Evolutionary conservation across 1,140 invertebrate species (phyloP).

Genomic region (Pseudobourletiella spinata): DNA sequence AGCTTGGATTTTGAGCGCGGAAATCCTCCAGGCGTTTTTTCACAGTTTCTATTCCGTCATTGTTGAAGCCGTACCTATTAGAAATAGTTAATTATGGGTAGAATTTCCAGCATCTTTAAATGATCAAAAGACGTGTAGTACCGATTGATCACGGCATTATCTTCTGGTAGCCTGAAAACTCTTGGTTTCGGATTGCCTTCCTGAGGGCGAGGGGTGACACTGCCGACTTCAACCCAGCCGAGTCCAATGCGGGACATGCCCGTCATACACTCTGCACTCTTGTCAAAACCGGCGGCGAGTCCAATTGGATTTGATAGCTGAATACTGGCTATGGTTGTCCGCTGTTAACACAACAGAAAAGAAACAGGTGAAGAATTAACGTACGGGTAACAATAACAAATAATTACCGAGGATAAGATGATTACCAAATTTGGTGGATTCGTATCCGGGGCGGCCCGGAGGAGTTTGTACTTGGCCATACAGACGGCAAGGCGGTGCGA

Average conservation of each 20-base stretch:
- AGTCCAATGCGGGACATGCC: slow-evolving; percentile 80
- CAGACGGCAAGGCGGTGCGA: slow-evolving; percentile 67
- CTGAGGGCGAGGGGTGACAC: slow-evolving; percentile 76
- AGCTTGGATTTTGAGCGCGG: slow-evolving; percentile 25
- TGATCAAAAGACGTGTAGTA: slow-evolving; percentile 18
- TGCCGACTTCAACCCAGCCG: slow-evolving; percentile 93
- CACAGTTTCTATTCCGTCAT: slow-evolving; percentile 74
- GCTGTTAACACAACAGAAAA: no score
- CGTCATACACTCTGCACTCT: slow-evolving; percentile 81
- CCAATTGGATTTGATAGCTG: slow-evolving; percentile 82
- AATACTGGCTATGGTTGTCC: slow-evolving; percentile 58
- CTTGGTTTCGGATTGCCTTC: slow-evolving; percentile 83
- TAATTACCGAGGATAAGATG: slow-evolving; percentile 18
- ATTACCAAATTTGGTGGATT: slow-evolving; percentile 56
- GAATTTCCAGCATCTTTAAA: neutral
- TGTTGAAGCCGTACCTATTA: slow-evolving; percentile 81
- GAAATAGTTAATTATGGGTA: slow-evolving; percentile 1
- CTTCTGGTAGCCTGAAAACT: slow-evolving; percentile 76
- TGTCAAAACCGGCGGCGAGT: slow-evolving; percentile 96
- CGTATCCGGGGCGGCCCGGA: slow-evolving; percentile 42
- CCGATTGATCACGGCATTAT: slow-evolving; percentile 89
- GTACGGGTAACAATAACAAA: no score
- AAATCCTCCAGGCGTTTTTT: slow-evolving; percentile 49
- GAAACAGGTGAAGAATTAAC: no score
- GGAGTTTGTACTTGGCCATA: slow-evolving; percentile 62